Base-by-base conservation (phyloP, 2,888 invertebrate genomes). In the Flexamia atlantica region DNA sequence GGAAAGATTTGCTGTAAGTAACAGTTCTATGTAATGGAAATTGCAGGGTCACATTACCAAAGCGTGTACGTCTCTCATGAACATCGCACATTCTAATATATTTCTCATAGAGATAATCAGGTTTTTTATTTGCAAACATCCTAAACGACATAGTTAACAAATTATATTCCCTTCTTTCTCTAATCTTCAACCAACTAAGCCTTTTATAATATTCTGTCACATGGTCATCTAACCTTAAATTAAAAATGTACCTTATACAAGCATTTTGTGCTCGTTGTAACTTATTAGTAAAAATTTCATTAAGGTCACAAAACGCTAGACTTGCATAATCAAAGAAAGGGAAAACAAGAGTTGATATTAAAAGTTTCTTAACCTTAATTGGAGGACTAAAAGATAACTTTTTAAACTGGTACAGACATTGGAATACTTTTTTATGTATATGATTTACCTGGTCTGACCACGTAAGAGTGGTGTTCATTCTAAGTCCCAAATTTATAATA, bases 371-470 rank as follows among this genome's bases (percentile, higher is more conserved):
- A 7, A 36, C 36, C 4, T 36, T 36, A 36, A 36, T 36, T 36
- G 46, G 60, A 12, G 60, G 60, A 9, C 60, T 25, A 20, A 60
- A 60, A 60, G 23, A 60, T 60, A 60, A 23, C n/a, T n/a, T 60
- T 60, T 12, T 60, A 17, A 14, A 60, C 12, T 60, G 7, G 23
- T 60, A 60, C 7, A 60, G 23, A 20, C 20, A 23, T 12, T n/a
- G 25, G 23, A 23, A 60, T 5, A 14, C 28, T 60, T 60, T 60
- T 28, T 60, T 23, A 60, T 60, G 60, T 60, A 60, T n/a, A 60
- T 60, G 12, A 23, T 60, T 23, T 10, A 60, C 60, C 23, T 60
- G 23, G 1, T 60, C 23, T 23, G 12, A 9, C 60, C 60, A 60
- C 60, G 60, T 9, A 23, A 60, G 60, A 23, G 9, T 28, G 23